phyloP scores from a whole-genome alignment of 1,140 invertebrate genomes.

The Heliothis virescens region DNA sequence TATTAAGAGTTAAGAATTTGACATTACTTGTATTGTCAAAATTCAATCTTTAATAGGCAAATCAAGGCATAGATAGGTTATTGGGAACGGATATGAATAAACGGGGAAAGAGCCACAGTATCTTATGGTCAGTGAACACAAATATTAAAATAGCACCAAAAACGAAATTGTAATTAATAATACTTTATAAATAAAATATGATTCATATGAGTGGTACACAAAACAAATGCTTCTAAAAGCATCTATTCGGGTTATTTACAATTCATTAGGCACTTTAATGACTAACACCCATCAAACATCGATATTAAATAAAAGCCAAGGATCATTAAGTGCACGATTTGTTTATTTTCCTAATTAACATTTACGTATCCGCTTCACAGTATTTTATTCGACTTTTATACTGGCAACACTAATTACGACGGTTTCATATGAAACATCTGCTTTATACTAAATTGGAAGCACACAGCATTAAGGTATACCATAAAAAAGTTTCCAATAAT shows the following conservation, averaged over 20 bases:
- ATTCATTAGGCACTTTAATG: neutral
- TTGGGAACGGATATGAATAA: too few species aligned
- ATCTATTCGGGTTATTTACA: neutral
- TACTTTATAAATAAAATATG: too few species aligned
- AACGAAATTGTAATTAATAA: too few species aligned
- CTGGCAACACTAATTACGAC: slow-evolving; percentile 21
- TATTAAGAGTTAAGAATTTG: too few species aligned
- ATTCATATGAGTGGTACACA: too few species aligned
- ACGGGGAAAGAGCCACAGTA: too few species aligned
- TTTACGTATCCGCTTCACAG: slow-evolving; percentile 27
- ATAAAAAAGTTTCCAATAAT: slow-evolving; percentile 46
- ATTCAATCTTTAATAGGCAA: too few species aligned
- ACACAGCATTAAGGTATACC: neutral
- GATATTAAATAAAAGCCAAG: slow-evolving; percentile 11
- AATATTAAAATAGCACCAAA: too few species aligned
- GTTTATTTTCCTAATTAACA: slow-evolving; percentile 45
- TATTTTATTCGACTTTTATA: slow-evolving; percentile 38
- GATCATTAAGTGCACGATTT: slow-evolving; percentile 37
- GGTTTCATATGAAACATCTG: slow-evolving; percentile 27
- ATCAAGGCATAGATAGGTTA: too few species aligned
- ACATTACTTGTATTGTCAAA: too few species aligned
- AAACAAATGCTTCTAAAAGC: too few species aligned
- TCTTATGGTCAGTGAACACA: too few species aligned
- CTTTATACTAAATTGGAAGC: slow-evolving; percentile 17
- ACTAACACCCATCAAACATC: slow-evolving; percentile 3